Evolutionary conservation across 2,888 invertebrate species (phyloP), one percentile per base, ranked within the genome.

Genomic region (Euzophera pinguis): DNA sequence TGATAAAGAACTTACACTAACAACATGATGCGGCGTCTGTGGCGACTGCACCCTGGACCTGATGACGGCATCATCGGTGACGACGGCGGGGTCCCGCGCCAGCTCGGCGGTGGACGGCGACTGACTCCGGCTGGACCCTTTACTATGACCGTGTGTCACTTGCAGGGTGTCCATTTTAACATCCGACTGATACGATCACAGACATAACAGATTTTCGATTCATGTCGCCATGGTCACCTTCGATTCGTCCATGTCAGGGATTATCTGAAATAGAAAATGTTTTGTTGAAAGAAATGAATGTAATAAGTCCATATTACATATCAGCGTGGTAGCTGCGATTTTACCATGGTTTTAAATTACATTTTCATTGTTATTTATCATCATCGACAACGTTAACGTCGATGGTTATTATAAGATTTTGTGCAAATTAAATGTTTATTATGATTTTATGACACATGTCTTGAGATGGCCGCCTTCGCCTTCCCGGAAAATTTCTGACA

Each of bases 71-170:
- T 88, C 88, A 61, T 88, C 89, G 5, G 83, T 84, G 60, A 86
- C 77, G 59, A 79, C 81, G 38, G 79, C 78, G 41, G 85, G 82
- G 56, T 88, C 89, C 59, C 83, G 57, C 67, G 89, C 66, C 84
- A 90, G 67, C 65, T 92, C 90, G n/a, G 79, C 78, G 0, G 85
- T 75, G 7, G 87, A 85, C 54, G 93, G 93, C 35, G 93, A 93
- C 67, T 93, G 91, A 69, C 93, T 93, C 53, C 93, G 78, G 63
- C 93, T 93, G 39, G 93, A 92, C 42, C 91, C 91, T 78, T 93
- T 93, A 65, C 87, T 89, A 75, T 91, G 92, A 50, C 80, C 88
- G 61, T 84, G 90, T 29, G 78, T 68, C 56, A 89, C 86, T 62
- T 90, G 88, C 58, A 90, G 67, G 48, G 85, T 84, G 69, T 90